These are phyloP conservation scores for Proteles cristata DNA, from an alignment of 2,113 vertebrate species.

Conservation along the genomic window DNA sequence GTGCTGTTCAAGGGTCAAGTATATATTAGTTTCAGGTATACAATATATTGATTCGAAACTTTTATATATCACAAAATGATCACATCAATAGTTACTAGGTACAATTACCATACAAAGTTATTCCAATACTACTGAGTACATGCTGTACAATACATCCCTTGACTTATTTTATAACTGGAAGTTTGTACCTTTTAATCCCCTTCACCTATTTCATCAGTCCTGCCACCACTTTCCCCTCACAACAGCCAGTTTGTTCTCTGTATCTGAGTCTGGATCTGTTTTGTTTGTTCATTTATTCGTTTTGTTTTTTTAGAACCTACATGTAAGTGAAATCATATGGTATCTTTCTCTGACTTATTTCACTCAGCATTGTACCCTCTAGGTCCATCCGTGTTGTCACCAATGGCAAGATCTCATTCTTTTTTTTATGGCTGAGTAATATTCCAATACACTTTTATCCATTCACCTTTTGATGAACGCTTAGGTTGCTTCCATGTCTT, in stretches of 20 bases:
- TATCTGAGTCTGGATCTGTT: neutral
- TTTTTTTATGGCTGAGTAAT: neutral
- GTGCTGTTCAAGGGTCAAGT: neutral
- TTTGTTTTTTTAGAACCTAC: neutral
- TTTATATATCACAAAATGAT: neutral
- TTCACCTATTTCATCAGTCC: neutral
- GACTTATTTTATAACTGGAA: neutral
- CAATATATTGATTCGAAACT: neutral
- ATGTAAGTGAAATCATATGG: neutral
- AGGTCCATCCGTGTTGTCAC: neutral
- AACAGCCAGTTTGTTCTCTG: neutral
- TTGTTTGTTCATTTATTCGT: neutral
- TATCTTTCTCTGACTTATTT: neutral
- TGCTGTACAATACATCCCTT: neutral
- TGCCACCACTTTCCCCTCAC: neutral
- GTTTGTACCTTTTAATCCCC: neutral
- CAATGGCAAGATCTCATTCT: neutral
- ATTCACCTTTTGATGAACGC: neutral
- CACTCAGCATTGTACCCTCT: neutral
- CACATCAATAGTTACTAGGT: neutral
- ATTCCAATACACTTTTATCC: neutral
- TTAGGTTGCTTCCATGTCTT: neutral
- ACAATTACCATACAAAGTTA: neutral
- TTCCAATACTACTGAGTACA: neutral
- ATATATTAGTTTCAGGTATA: neutral